Base-by-base conservation (phyloP, 2,797 vertebrate species). In the Chromis chromis region DNA sequence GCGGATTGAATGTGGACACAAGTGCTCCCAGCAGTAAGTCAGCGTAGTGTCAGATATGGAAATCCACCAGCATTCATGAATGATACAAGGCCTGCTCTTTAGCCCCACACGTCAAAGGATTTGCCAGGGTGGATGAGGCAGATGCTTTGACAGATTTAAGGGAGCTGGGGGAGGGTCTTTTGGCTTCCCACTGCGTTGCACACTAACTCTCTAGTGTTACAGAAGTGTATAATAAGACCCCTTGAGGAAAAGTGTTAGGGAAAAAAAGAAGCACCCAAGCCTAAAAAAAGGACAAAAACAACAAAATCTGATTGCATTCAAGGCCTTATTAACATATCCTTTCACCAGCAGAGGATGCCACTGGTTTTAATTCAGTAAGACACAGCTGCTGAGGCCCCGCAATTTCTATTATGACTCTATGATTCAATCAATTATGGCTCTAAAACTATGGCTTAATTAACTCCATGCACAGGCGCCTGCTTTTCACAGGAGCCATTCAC, bases 211-310 rank as follows among this genome's bases (percentile, higher is more conserved):
- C 81, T 80, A 89, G 90, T 92, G 91, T 90, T 91, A 92, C 90
- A 94, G 90, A 93, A 94, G 93, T 93, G 91, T 88, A 94, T 95
- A 95, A 95, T 95, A 94, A 94, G 92, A 90, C 92, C 94, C 92
- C 94, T 94, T 91, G 93, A 95, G 94, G 86, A 91, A 94, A 94
- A 86, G 79, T 84, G 89, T 83, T 86, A 63, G 58, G 83, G 79
- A 24, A 70, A 80, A 70, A 73, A 88, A 90, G 74, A 87, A 86
- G 85, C 84, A 86, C 73, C 73, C 84, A 50, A 81, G 85, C 86
- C 86, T 84, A 86, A 89, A 92, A n/a, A 90, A 90, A 79, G 78
- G 83, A 86, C 81, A 89, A 93, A 93, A 92, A 94, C 92, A 94
- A 92, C 86, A 78, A 83, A 92, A 88, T 90, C 77, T 91, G 92